Percentiles rank a stretch among this genome's conserved stretches.
Conservation (phyloP, 2,888 invertebrate genomes). For the Patella depressa region DNA sequence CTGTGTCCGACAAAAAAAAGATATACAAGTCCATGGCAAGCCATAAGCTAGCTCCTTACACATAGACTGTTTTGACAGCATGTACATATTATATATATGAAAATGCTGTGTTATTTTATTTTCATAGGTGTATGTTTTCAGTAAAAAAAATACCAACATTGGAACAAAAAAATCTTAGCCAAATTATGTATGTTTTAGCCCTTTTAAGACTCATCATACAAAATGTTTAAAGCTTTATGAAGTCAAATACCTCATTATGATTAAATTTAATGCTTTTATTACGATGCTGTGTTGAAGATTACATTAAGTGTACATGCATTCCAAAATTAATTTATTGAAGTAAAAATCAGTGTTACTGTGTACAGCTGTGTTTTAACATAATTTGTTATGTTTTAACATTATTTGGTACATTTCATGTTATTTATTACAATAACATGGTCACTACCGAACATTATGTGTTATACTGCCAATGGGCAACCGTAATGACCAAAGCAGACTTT, state of each 20-base stretch:
- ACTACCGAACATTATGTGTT: too few relatives aligned
- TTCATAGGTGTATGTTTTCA: slow-evolving; percentile 13
- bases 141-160: slow-evolving; percentile 1
- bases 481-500: background rate
- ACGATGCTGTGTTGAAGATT: slow-evolving; percentile 21
- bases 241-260: slow-evolving; percentile 27
- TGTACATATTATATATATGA: slow-evolving; percentile 4
- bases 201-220: background rate
- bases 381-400: too few relatives aligned
- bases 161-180: slow-evolving; percentile 13
- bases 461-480: too few relatives aligned
- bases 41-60: background rate
- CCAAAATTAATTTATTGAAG: slow-evolving; percentile 29
- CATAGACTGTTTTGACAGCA: slow-evolving; percentile 1
- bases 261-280: slow-evolving; percentile 16
- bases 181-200: slow-evolving; percentile 12
- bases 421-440: too few relatives aligned
- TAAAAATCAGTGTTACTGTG: background rate
- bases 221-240: slow-evolving; percentile 20
- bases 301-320: slow-evolving; percentile 26
- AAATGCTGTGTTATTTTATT: slow-evolving; percentile 12
- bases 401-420: too few relatives aligned
- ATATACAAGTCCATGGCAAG: slow-evolving; percentile 2
- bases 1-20: background rate
- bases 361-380: too few relatives aligned